Conservation (phyloP, 2,888 invertebrate species). For the Megaustenia siamemsis region DNA sequence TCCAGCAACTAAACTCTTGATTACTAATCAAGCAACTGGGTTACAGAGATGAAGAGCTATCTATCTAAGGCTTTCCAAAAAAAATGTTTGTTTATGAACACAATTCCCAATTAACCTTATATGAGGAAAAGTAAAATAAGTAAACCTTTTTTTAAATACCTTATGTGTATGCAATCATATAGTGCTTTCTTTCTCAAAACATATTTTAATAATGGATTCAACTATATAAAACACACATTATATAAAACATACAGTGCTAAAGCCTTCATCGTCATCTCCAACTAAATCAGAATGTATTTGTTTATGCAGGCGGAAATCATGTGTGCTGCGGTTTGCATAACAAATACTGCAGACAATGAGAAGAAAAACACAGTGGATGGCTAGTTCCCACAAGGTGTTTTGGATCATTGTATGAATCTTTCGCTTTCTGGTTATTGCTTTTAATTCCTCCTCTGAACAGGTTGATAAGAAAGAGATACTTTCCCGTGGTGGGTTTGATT, state of each 20-base stretch:
- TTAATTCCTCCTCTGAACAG: conserved; percentile 33
- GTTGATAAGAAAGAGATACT: conserved; percentile 24
- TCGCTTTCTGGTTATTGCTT: conserved; percentile 26
- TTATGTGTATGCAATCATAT: too few relatives aligned
- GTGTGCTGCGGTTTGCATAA: conserved; percentile 55
- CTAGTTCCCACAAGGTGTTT: conserved; percentile 46
- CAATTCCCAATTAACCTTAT: too few relatives aligned
- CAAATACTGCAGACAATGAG: conserved; percentile 51
- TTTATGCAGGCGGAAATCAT: conserved; percentile 36
- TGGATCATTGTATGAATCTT: conserved; percentile 39
- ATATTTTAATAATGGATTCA: not conserved
- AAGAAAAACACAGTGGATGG: conserved; percentile 48
- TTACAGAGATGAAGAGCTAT: too few relatives aligned
- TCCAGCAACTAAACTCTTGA: too few relatives aligned
- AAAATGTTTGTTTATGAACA: too few relatives aligned
- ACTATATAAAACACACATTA: not conserved
- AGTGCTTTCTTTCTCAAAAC: not conserved
- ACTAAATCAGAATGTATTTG: conserved; percentile 50
- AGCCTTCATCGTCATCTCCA: conserved; percentile 4
- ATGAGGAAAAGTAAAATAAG: too few relatives aligned
- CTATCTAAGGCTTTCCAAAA: too few relatives aligned
- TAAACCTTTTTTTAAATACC: too few relatives aligned
- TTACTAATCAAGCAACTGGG: too few relatives aligned
- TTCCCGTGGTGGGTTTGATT: conserved; percentile 30
- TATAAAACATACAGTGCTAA: not conserved